phyloP scores from a whole-genome alignment of 2,888 invertebrate genomes.

The Diogma glabrata region DNA sequence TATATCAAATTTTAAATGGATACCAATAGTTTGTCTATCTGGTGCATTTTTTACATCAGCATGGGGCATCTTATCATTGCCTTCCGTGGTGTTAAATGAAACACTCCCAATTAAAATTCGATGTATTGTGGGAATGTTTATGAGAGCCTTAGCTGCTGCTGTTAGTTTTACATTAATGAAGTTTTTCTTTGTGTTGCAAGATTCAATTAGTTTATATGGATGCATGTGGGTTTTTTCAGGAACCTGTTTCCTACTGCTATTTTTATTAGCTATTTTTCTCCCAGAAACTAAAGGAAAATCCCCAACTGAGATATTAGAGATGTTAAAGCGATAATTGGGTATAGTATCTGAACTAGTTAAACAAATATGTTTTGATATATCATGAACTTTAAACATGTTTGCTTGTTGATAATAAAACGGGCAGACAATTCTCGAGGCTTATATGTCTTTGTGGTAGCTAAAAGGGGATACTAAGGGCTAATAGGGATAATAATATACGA shows the following conservation, averaged over 20 bases:
- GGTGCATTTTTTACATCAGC: slow-evolving; percentile 30
- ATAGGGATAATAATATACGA: too few relatives aligned
- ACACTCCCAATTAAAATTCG: neutral
- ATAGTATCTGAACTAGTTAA: too few relatives aligned
- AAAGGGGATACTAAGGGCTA: too few relatives aligned
- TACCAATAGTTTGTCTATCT: slow-evolving; percentile 32
- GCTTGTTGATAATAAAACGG: too few relatives aligned
- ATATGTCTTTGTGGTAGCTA: too few relatives aligned
- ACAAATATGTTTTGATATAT: too few relatives aligned
- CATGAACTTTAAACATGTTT: too few relatives aligned
- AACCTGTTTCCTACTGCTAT: slow-evolving; percentile 24
- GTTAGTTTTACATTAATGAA: neutral
- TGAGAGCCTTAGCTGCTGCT: neutral
- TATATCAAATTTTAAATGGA: slow-evolving; percentile 25
- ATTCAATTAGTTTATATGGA: slow-evolving; percentile 27
- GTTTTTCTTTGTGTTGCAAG: slow-evolving; percentile 25
- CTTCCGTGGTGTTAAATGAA: slow-evolving; percentile 19
- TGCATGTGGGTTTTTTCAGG: slow-evolving; percentile 29
- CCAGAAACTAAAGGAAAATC: slow-evolving; percentile 35
- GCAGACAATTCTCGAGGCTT: too few relatives aligned
- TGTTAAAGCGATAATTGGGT: too few relatives aligned
- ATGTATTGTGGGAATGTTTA: neutral
- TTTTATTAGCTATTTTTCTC: slow-evolving; percentile 27
- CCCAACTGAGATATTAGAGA: too few relatives aligned
- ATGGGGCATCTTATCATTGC: slow-evolving; percentile 29